Evolutionary conservation across 1,140 invertebrate species (phyloP).

Genomic region (Leptinotarsa undecemlineata): DNA sequence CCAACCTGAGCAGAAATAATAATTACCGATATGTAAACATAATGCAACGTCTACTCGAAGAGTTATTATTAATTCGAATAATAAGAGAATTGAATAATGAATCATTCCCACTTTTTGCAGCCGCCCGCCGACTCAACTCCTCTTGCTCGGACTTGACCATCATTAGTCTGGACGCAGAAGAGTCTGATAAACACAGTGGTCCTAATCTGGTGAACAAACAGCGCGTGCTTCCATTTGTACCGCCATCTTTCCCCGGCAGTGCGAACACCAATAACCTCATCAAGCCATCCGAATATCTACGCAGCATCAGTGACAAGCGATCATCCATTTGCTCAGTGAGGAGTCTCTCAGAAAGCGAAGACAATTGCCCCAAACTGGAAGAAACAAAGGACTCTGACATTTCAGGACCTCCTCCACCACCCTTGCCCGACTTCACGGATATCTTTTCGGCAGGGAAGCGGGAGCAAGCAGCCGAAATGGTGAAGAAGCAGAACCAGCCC

Average conservation of each 20-base stretch:
- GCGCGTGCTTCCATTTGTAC: constrained; percentile 83
- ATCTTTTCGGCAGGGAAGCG: constrained; percentile 17
- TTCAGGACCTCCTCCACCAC: constrained; percentile 61
- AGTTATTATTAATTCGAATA: constrained; percentile 29
- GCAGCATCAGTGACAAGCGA: constrained; percentile 73
- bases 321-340: constrained; percentile 54
- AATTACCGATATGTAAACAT: constrained; percentile 22
- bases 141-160: constrained; percentile 55
- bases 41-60: constrained; percentile 24
- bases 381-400: constrained; percentile 16
- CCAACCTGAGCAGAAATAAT: constrained; percentile 44
- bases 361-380: constrained; percentile 29
- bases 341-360: constrained; percentile 42
- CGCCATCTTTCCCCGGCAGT: constrained; percentile 78
- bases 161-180: constrained; percentile 51
- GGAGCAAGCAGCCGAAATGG: constrained; percentile 50
- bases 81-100: constrained; percentile 33
- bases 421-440: constrained; percentile 55
- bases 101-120: constrained; percentile 40
- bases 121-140: constrained; percentile 50
- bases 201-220: constrained; percentile 73
- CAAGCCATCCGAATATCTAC: constrained; percentile 89
- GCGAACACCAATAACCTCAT: constrained; percentile 78
- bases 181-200: constrained; percentile 56
- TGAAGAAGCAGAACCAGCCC: constrained; percentile 66